These are phyloP conservation scores for Brachionus calyciflorus DNA, from an alignment of 1,140 invertebrate genomes.

Conservation along the genomic window DNA sequence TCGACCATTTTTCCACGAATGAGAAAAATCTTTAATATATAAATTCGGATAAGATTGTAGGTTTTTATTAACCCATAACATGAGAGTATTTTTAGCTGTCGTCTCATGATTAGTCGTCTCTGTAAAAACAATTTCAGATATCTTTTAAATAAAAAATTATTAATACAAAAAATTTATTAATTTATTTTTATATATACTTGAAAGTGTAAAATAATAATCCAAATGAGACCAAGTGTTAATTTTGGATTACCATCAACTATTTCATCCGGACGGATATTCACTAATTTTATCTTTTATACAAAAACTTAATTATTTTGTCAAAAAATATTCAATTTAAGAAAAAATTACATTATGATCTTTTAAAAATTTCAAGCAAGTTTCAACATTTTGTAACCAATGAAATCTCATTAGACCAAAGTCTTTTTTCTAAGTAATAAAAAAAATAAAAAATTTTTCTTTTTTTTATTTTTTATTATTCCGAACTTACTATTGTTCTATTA, in stretches of 20 bases:
- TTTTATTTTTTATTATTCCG: neutral
- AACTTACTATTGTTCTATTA: neutral
- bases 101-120: neutral
- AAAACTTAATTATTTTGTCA: conserved; percentile 18
- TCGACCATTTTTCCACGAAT: conserved; percentile 92
- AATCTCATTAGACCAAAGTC: conserved; percentile 64
- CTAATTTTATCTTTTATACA: conserved; percentile 74
- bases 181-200: conserved; percentile 47
- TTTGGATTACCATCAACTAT: conserved; percentile 99
- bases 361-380: conserved; percentile 36
- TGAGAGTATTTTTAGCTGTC: conserved; percentile 13
- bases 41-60: conserved; percentile 87
- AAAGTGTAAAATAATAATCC: conserved; percentile 84
- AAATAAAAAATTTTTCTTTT: neutral
- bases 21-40: conserved; percentile 87
- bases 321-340: neutral
- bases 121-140: conserved; percentile 15
- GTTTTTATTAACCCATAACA: conserved; percentile 36
- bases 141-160: neutral
- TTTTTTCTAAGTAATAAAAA: conserved; percentile 8
- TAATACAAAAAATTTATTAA: neutral
- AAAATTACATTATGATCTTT: conserved; percentile 8
- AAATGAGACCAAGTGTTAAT: conserved; percentile 93
- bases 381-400: conserved; percentile 40
- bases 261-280: conserved; percentile 97